A percentile compares a stretch with the other conserved stretches of the same genome.
Conservation (phyloP, 2,797 vertebrate species). For the Ptychadena robeensis region DNA sequence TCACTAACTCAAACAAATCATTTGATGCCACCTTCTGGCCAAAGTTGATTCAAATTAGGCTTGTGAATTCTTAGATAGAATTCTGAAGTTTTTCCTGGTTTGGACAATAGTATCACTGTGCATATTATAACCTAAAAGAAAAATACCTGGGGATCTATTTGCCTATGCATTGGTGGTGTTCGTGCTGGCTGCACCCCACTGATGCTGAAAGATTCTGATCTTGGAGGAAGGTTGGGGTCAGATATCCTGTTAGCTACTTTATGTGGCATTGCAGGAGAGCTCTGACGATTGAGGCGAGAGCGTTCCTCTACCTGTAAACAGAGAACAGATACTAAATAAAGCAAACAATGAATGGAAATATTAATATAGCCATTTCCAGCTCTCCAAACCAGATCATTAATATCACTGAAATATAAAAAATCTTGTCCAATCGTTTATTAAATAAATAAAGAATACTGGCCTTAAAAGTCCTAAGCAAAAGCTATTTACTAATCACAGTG, state of each 20-base stretch:
- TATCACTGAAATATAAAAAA: too few relatives aligned
- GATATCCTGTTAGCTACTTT: conserved; percentile 97
- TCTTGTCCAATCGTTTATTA: background rate
- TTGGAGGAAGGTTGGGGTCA: conserved; percentile 92
- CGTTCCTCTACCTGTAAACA: conserved; percentile 84
- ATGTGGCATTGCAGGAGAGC: conserved; percentile 91
- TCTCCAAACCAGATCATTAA: background rate
- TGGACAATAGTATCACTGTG: too few relatives aligned
- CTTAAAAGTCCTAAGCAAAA: conserved; percentile 32
- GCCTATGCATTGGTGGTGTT: conserved; percentile 92
- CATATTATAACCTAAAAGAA: too few relatives aligned
- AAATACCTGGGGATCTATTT: conserved; percentile 91
- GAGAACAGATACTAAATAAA: conserved; percentile 7
- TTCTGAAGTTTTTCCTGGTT: background rate
- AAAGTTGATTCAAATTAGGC: background rate
- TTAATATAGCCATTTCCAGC: background rate
- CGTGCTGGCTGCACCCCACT: conserved; percentile 91
- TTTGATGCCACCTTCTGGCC: background rate
- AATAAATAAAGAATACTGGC: conserved; percentile 4
- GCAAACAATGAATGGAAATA: background rate
- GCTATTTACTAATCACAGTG: background rate
- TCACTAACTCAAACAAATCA: background rate
- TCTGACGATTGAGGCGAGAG: conserved; percentile 87
- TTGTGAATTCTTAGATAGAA: background rate
- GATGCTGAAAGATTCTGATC: conserved; percentile 96